These are phyloP conservation scores for Sebastes schlegelii DNA, from an alignment of 2,113 vertebrate species.

Conservation along the genomic window DNA sequence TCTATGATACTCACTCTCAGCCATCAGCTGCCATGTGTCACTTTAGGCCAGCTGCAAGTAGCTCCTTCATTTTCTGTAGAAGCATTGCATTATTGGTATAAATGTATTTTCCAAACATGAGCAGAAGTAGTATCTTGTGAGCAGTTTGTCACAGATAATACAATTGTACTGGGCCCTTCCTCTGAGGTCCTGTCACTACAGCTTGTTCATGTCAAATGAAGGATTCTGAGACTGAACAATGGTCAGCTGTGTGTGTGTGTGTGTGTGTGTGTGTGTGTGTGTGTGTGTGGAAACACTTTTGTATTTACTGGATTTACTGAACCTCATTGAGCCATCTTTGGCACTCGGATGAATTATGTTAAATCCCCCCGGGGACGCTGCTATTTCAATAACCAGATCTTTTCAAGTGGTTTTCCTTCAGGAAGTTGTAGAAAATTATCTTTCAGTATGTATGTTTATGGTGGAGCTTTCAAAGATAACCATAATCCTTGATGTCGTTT, in stretches of 20 bases:
- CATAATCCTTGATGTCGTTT: neutral
- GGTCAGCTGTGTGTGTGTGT: neutral
- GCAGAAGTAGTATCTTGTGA: too few species aligned
- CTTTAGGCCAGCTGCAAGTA: neutral
- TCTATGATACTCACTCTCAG: neutral
- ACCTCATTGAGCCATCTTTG: neutral
- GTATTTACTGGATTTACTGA: neutral
- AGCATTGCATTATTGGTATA: neutral
- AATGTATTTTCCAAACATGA: neutral
- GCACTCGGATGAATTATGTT: neutral
- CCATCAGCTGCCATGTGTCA: constrained; percentile 2
- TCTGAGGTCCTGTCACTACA: neutral
- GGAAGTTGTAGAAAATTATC: neutral
- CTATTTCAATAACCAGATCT: neutral
- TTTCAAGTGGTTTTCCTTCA: neutral
- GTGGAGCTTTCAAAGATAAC: neutral
- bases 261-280: neutral
- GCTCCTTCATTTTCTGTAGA: neutral
- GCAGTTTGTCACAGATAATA: neutral
- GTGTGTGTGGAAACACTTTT: neutral
- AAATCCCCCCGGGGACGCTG: neutral
- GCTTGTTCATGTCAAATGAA: neutral
- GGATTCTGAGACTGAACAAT: neutral
- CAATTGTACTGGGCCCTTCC: neutral
- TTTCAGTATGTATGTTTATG: neutral